A percentile compares a stretch with the other conserved stretches of the same genome.
These are phyloP conservation scores for Thaumetopoea pityocampa DNA, from an alignment of 1,140 invertebrate genomes.

Conservation along the genomic window DNA sequence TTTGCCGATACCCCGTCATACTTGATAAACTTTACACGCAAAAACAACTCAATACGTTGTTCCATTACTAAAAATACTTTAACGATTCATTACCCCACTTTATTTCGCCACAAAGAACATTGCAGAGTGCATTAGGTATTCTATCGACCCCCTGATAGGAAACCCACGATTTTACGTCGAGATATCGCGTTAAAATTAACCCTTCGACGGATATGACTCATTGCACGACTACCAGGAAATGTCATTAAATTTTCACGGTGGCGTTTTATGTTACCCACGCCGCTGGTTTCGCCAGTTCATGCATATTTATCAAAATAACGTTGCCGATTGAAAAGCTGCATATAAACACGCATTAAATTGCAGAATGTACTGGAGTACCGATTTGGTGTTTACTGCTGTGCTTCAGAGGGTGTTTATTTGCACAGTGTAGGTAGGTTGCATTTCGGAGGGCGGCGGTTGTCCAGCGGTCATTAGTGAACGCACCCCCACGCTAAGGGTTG, in stretches of 20 bases:
- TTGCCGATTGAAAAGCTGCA: conserved; percentile 71
- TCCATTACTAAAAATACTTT: too few species aligned
- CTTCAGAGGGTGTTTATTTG: conserved; percentile 59
- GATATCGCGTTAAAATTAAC: conserved; percentile 66
- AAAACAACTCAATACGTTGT: too few species aligned
- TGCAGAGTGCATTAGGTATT: conserved; percentile 11
- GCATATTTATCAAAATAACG: conserved; percentile 75
- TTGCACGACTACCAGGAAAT: conserved; percentile 68
- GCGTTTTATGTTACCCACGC: conserved; percentile 67
- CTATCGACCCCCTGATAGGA: conserved; percentile 29
- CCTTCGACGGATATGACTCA: conserved; percentile 70
- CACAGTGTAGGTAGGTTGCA: conserved; percentile 36
- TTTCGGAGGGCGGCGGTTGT: conserved; percentile 49
- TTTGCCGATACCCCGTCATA: too few species aligned
- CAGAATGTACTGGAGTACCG: conserved; percentile 40
- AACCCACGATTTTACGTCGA: conserved; percentile 51
- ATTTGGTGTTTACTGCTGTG: conserved; percentile 57
- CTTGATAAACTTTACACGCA: too few species aligned
- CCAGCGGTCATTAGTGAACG: conserved; percentile 59
- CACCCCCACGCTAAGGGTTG: conserved; percentile 55
- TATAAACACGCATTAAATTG: conserved; percentile 70
- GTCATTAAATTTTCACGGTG: conserved; percentile 74
- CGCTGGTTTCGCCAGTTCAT: conserved; percentile 67
- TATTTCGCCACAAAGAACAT: conserved; percentile 8
- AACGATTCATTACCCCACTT: conserved; percentile 7